Percentiles rank a stretch among this genome's conserved stretches.
Conservation (phyloP, 2,113 vertebrate genomes). For the Lophochroa leadbeateri region DNA sequence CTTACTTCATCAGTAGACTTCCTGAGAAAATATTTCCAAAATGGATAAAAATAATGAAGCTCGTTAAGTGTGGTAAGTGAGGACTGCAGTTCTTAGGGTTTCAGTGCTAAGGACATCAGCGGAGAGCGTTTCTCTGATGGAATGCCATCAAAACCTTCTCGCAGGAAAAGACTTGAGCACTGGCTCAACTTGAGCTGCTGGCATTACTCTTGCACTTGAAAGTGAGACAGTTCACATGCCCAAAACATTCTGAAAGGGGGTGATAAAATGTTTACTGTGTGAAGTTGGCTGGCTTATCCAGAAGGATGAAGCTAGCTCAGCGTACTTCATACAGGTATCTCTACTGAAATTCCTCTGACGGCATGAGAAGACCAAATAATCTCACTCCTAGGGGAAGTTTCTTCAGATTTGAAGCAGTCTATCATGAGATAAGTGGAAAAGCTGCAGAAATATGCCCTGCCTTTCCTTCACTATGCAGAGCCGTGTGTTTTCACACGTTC, state of each 20-base stretch:
- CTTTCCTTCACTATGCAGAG: neutral
- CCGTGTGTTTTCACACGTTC: neutral
- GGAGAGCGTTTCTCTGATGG: neutral
- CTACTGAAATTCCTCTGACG: neutral
- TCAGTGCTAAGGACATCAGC: neutral
- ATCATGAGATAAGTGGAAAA: neutral
- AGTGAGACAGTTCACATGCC: neutral
- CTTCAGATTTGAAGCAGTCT: neutral
- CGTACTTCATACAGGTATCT: neutral
- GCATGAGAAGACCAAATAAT: neutral
- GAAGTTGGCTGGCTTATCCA: neutral
- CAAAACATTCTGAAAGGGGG: neutral
- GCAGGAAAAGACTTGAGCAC: neutral
- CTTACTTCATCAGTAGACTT: neutral
- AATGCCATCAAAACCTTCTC: neutral
- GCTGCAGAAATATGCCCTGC: neutral
- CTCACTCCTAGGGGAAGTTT: neutral
- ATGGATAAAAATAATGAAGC: neutral
- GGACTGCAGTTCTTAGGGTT: neutral
- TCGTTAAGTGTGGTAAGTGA: neutral
- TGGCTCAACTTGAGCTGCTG: neutral
- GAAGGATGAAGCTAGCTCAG: conserved; percentile 11
- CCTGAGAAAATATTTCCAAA: neutral
- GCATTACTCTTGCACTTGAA: neutral
- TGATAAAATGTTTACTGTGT: conserved; percentile 2